Percentiles rank a stretch among this genome's conserved stretches.
Conservation (phyloP, 2,888 invertebrate species). For the Myopa tessellatipennis region DNA sequence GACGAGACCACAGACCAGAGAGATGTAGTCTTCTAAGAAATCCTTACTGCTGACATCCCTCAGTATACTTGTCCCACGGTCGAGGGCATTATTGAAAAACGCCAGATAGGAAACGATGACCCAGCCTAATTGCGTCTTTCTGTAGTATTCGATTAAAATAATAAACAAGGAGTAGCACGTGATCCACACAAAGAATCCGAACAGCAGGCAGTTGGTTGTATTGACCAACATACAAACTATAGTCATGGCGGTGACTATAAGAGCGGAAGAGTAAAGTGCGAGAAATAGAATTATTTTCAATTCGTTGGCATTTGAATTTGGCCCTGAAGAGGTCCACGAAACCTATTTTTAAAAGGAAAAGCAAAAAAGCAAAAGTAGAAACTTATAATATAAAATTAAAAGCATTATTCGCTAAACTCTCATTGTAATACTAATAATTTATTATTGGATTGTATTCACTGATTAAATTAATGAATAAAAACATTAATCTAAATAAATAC, state of each 20-base stretch:
- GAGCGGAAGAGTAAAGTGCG: conserved; percentile 48
- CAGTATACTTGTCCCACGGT: conserved; percentile 52
- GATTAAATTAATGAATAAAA: too few relatives aligned
- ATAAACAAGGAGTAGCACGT: conserved; percentile 55
- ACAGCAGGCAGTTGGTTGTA: conserved; percentile 51
- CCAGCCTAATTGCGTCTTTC: conserved; percentile 45
- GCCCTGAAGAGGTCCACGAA: not conserved
- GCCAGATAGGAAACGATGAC: conserved; percentile 48
- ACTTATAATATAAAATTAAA: too few relatives aligned
- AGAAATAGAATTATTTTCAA: conserved; percentile 44
- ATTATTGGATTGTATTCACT: too few relatives aligned
- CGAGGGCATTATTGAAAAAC: conserved; percentile 56
- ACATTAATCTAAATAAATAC: too few relatives aligned
- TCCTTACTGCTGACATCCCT: not conserved
- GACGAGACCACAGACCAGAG: not conserved
- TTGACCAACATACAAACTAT: conserved; percentile 49
- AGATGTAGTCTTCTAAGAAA: not conserved
- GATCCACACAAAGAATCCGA: conserved; percentile 53
- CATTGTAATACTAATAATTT: too few relatives aligned
- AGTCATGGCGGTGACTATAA: conserved; percentile 53
- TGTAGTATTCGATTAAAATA: conserved; percentile 49
- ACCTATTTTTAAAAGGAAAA: not conserved
- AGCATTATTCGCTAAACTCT: too few relatives aligned
- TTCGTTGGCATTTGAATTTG: not conserved
- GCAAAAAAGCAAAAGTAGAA: too few relatives aligned